phyloP scores from a whole-genome alignment of 2,113 vertebrate species.

The Amblyopsis rosae region DNA sequence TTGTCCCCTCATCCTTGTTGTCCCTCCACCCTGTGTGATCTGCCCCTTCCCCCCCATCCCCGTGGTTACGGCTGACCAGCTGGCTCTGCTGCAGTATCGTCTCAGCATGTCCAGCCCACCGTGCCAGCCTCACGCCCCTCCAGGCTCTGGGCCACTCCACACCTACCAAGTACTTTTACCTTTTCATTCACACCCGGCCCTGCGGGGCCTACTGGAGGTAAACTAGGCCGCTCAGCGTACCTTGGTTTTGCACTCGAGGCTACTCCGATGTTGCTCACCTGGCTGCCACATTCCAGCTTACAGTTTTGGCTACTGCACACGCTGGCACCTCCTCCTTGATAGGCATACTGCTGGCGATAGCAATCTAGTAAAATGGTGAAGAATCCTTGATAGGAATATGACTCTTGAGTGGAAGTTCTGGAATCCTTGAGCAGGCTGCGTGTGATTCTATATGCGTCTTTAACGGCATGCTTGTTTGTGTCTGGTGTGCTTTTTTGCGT shows the following conservation, averaged over 20 bases:
- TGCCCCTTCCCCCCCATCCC: constrained; percentile 44
- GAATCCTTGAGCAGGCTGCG: constrained; percentile 3
- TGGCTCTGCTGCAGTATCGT: constrained; percentile 97
- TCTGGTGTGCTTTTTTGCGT: constrained; percentile 26
- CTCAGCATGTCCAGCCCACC: constrained; percentile 96
- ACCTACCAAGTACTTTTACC: constrained; percentile 97
- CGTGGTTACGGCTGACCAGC: constrained; percentile 86
- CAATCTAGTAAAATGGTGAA: constrained; percentile 35
- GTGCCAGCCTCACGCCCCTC: constrained; percentile 85
- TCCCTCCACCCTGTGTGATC: constrained; percentile 41
- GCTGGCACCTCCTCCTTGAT: too few relatives aligned
- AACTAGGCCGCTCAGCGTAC: constrained; percentile 31
- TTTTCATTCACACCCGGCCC: constrained; percentile 75
- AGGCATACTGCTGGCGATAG: too few relatives aligned
- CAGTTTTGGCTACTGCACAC: neutral
- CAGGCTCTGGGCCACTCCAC: constrained; percentile 93
- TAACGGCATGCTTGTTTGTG: constrained; percentile 43
- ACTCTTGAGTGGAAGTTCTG: constrained; percentile 41
- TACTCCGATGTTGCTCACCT: constrained; percentile 30
- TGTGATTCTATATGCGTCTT: constrained; percentile 11
- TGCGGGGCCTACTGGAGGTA: constrained; percentile 73
- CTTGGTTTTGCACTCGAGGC: constrained; percentile 42
- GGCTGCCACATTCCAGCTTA: neutral
- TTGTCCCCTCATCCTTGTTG: neutral
- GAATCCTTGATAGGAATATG: constrained; percentile 47